Evolutionary conservation across 35 echinoderm and acorn worm genomes (phyloP).

Genomic region (Acanthaster planci): DNA sequence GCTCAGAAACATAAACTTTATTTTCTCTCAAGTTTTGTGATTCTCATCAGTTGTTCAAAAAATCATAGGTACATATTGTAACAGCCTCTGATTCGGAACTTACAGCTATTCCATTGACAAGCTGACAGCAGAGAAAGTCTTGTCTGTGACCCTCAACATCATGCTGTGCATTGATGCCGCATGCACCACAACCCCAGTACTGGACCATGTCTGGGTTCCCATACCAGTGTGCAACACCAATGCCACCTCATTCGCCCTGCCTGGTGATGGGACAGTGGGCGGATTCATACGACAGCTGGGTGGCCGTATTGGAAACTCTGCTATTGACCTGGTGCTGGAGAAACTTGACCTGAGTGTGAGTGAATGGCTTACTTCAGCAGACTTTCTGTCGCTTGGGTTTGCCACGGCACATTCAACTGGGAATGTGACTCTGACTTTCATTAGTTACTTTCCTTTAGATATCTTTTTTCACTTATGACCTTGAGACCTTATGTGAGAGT

Average conservation of each 20-base stretch:
- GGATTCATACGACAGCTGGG: conserved; percentile 19
- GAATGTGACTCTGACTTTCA: too few relatives aligned
- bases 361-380: not conserved
- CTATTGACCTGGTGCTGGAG: conserved; percentile 28
- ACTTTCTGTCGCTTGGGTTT: not conserved
- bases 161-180: conserved; percentile 17
- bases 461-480: too few relatives aligned
- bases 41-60: too few relatives aligned
- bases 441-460: too few relatives aligned
- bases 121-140: not conserved
- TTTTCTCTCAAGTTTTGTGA: too few relatives aligned
- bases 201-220: conserved; percentile 21
- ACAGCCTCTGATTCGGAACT: not conserved
- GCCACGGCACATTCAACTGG: not conserved
- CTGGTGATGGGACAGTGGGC: conserved; percentile 23
- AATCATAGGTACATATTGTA: too few relatives aligned
- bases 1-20: too few relatives aligned
- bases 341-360: conserved; percentile 22
- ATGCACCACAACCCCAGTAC: not conserved
- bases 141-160: not conserved
- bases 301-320: not conserved
- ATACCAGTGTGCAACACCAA: conserved; percentile 30
- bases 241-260: not conserved
- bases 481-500: too few relatives aligned
- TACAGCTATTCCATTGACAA: conserved; percentile 32